Percentiles rank a stretch among this genome's conserved stretches.
phyloP scores from a whole-genome alignment of 2,797 vertebrate genomes.

The Champsocephalus esox region DNA sequence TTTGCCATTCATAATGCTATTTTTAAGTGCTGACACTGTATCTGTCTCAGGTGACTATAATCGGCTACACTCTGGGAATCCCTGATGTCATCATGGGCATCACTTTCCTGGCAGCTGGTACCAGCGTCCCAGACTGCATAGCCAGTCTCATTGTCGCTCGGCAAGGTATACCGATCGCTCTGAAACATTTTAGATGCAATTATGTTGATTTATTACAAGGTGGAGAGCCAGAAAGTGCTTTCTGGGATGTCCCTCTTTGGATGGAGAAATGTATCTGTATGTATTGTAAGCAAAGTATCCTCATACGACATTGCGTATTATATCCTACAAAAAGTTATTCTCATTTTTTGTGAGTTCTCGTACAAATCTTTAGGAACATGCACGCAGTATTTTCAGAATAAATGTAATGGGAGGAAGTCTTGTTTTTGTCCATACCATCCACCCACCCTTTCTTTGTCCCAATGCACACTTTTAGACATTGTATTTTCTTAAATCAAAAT shows the following conservation, averaged over 20 bases:
- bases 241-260: neutral
- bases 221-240: neutral
- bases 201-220: neutral
- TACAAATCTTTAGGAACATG: too few relatives aligned
- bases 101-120: slow-evolving; percentile 97
- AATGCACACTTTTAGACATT: too few relatives aligned
- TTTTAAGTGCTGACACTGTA: neutral
- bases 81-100: slow-evolving; percentile 99
- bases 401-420: too few relatives aligned
- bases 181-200: neutral
- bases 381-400: too few relatives aligned
- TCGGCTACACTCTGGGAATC: slow-evolving; percentile 96
- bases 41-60: slow-evolving; percentile 91
- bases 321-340: too few relatives aligned
- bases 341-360: too few relatives aligned
- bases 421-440: too few relatives aligned
- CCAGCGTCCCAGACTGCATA: slow-evolving; percentile 98
- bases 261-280: neutral
- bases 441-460: too few relatives aligned
- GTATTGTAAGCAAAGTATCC: neutral
- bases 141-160: slow-evolving; percentile 97
- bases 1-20: neutral
- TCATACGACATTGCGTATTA: too few relatives aligned
- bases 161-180: slow-evolving; percentile 86
- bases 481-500: too few relatives aligned